These are phyloP conservation scores for Dicentrarchus labrax DNA, from an alignment of 2,113 vertebrate genomes.

Conservation along the genomic window DNA sequence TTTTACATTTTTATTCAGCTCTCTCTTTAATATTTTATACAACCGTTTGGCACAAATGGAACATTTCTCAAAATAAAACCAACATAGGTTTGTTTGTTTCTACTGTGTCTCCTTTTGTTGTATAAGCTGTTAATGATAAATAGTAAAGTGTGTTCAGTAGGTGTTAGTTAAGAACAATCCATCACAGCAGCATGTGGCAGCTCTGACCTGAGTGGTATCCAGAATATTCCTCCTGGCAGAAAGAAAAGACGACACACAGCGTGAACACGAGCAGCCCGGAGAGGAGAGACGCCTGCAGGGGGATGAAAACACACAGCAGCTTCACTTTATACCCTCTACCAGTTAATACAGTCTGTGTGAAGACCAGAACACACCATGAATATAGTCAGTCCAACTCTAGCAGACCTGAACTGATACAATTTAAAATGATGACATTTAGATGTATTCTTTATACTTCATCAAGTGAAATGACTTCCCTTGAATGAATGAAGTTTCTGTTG, in stretches of 20 bases:
- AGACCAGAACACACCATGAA: not conserved
- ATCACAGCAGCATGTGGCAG: too few species aligned
- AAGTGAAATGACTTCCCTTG: too few species aligned
- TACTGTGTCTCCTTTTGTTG: not conserved
- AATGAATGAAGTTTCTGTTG: too few species aligned
- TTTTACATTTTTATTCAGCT: not conserved
- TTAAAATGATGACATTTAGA: too few species aligned
- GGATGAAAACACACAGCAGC: not conserved
- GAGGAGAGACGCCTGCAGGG: conserved; percentile 65
- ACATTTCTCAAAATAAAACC: not conserved
- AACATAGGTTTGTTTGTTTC: not conserved
- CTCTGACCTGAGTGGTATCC: conserved; percentile 78
- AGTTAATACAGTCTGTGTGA: not conserved
- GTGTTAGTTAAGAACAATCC: too few species aligned
- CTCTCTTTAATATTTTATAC: not conserved
- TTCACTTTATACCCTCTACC: not conserved
- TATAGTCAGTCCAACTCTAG: too few species aligned
- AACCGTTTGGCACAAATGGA: not conserved
- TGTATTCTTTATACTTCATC: too few species aligned
- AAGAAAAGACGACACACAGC: conserved; percentile 58
- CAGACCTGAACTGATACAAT: not conserved
- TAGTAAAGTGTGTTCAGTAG: not conserved
- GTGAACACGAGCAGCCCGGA: conserved; percentile 62
- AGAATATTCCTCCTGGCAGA: conserved; percentile 79
- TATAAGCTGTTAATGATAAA: not conserved